phyloP scores from a whole-genome alignment of 2,113 vertebrate species.

The Sylvietta virens region DNA sequence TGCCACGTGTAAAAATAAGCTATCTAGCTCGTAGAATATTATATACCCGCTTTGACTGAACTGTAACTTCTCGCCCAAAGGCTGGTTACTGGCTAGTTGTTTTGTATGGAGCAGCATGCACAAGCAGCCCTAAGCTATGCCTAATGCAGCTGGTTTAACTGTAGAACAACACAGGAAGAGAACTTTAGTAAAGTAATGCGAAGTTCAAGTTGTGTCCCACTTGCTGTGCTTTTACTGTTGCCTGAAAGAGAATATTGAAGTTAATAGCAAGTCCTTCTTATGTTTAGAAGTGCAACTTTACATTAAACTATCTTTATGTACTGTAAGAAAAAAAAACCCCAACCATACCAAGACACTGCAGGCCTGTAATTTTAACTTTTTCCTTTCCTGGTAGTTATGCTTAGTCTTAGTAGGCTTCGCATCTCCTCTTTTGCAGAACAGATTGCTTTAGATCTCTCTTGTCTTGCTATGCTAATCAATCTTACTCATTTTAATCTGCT shows the following conservation, averaged over 20 bases:
- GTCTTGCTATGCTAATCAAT: background rate
- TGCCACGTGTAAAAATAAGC: background rate
- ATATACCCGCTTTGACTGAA: fast-evolving
- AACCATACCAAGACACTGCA: background rate
- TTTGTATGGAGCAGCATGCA: fast-evolving
- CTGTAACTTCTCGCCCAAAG: fast-evolving
- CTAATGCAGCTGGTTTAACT: background rate
- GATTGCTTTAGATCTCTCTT: background rate
- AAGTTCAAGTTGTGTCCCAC: background rate
- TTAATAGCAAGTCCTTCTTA: background rate
- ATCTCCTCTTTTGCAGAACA: background rate
- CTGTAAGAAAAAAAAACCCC: background rate
- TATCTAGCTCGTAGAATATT: fast-evolving
- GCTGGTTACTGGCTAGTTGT: background rate
- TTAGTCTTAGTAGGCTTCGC: background rate
- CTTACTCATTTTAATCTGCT: background rate
- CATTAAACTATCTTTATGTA: background rate
- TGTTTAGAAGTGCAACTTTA: background rate
- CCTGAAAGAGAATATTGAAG: background rate
- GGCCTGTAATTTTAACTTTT: background rate
- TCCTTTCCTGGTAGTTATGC: background rate
- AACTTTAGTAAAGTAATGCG: background rate
- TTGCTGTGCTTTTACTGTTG: background rate
- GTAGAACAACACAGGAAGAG: background rate
- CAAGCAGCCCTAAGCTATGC: fast-evolving